phyloP scores from a whole-genome alignment of 2,888 invertebrate genomes.

The Eilema griseolum region DNA sequence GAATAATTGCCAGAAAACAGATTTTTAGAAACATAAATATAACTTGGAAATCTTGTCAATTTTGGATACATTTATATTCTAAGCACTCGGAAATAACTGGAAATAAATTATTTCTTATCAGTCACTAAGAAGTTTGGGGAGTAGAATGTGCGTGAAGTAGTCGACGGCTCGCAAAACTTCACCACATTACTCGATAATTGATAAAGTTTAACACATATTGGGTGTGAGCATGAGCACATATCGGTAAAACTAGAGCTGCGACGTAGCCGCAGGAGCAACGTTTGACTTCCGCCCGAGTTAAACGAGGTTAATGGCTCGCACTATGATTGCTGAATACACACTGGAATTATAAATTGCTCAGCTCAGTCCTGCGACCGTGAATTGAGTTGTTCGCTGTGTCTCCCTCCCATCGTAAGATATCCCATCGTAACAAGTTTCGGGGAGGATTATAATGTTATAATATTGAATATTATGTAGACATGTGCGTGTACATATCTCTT shows the following conservation, averaged over 20 bases:
- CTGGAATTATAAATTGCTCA: slow-evolving; percentile 63
- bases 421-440: slow-evolving; percentile 23
- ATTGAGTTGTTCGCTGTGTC: slow-evolving; percentile 39
- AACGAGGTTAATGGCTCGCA: slow-evolving; percentile 65
- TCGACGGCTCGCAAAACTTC: slow-evolving; percentile 65
- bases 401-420: slow-evolving; percentile 25
- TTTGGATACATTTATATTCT: slow-evolving; percentile 56
- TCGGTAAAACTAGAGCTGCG: slow-evolving; percentile 70
- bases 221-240: slow-evolving; percentile 68
- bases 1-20: slow-evolving; percentile 12
- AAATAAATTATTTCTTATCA: slow-evolving; percentile 62
- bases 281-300: slow-evolving; percentile 58
- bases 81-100: slow-evolving; percentile 50
- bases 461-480: not conserved
- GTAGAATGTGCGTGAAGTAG: slow-evolving; percentile 69
- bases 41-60: slow-evolving; percentile 42
- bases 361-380: slow-evolving; percentile 33
- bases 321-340: slow-evolving; percentile 70
- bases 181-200: slow-evolving; percentile 81
- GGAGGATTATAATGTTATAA: slow-evolving; percentile 9
- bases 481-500: not conserved
- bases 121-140: slow-evolving; percentile 58
- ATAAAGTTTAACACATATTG: slow-evolving; percentile 75
- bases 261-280: slow-evolving; percentile 48
- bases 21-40: no score